Base-by-base conservation (phyloP, 2,888 invertebrate species). In the Tenodera sinensis region DNA sequence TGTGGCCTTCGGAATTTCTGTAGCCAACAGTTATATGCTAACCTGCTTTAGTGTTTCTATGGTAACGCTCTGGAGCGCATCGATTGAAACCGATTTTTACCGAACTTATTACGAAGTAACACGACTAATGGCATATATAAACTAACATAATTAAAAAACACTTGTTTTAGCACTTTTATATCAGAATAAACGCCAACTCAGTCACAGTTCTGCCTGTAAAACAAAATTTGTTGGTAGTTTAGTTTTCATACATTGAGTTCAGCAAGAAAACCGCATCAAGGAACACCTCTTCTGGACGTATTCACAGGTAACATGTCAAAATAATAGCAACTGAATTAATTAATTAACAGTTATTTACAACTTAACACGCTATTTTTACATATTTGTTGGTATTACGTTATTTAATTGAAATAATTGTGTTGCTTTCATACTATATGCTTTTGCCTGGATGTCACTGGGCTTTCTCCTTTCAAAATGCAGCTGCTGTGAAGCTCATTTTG, bases 401-500 rank as follows among this genome's bases (percentile, higher is more conserved):
- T 83, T 34, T 25, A n/a, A 27, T 34, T 82, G 81, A 83, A 83
- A 28, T 82, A 82, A 83, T 28, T 83, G 82, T 82, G 84, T 88
- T 84, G 82, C 85, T 87, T 20, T 87, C 15, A 87, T 34, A 42
- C 28, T 83, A 12, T 25, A 82, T 83, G 87, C 87, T 82, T 87
- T 34, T 83, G 87, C 83, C 87, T 82, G 71, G 30, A 82, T 83
- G 34, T 87, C 87, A 83, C 82, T 85, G 81, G 88, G 85, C 88
- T 88, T 88, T 85, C 34, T 84, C 84, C 81, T 88, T 85, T 88
- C 88, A 84, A 88, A 85, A 84, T 88, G 85, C 71, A 82, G 84
- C 81, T 82, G 84, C 15, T n/a, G 28, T 82, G 6, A 83, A 83
- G 86, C 86, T 89, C 90, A 89, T 86, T 88, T 89, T 90, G 89